These are phyloP conservation scores for Bombus cullumanus DNA, from an alignment of 1,140 invertebrate genomes.

Conservation along the genomic window DNA sequence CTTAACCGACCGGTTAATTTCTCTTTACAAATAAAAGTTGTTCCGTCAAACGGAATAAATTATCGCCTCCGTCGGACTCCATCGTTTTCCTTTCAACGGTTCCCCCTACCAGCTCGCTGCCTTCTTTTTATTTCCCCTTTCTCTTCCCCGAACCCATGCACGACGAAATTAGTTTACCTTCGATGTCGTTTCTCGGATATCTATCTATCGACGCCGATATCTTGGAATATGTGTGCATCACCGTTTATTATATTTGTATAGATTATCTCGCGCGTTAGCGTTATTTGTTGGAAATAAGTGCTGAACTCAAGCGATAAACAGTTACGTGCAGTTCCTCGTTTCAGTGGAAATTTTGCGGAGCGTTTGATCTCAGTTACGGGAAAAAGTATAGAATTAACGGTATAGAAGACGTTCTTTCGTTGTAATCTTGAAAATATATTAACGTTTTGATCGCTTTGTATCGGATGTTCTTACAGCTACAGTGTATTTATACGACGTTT, in stretches of 20 bases:
- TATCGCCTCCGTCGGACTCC: not conserved
- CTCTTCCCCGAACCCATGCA: not conserved
- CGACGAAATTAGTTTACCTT: not conserved
- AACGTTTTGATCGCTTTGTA: too few species aligned
- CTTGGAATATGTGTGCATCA: not conserved
- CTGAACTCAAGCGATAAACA: too few species aligned
- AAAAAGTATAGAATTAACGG: too few species aligned
- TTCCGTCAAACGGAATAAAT: conserved; percentile 41
- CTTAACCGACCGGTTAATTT: not conserved
- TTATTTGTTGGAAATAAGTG: too few species aligned
- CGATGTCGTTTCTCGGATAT: not conserved
- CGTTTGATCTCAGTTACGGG: too few species aligned
- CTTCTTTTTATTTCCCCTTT: not conserved
- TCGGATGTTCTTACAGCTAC: too few species aligned
- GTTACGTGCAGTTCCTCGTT: too few species aligned
- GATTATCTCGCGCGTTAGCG: too few species aligned
- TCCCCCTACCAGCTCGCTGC: not conserved
- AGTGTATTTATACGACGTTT: not conserved
- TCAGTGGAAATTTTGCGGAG: too few species aligned
- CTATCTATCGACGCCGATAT: not conserved
- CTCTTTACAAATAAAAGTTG: conserved; percentile 31
- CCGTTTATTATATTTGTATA: too few species aligned
- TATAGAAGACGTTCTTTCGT: not conserved
- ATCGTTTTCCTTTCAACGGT: too few species aligned
- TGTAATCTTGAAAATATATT: too few species aligned